phyloP scores from a whole-genome alignment of 1,140 invertebrate species.

The Anagrus nilaparvatae region DNA sequence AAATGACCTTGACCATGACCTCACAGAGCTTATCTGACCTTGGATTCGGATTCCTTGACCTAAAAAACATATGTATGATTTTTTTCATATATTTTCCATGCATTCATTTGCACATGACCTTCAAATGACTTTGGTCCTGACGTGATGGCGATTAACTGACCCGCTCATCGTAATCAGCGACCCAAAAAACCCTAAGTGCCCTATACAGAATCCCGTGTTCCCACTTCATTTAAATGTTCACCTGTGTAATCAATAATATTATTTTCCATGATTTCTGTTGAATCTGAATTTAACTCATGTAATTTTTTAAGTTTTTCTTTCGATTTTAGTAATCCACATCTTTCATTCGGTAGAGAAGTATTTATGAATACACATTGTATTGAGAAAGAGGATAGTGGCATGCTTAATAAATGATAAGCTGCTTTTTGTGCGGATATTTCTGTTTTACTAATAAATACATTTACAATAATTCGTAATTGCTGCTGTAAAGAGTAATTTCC shows the following conservation, averaged over 20 bases:
- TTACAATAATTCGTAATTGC: constrained; percentile 6
- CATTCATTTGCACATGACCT: no score
- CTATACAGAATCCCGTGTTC: no score
- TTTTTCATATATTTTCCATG: no score
- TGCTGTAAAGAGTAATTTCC: constrained; percentile 7
- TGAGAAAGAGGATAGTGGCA: neutral
- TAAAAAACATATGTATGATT: no score
- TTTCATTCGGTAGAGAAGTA: constrained; percentile 1
- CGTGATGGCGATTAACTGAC: no score
- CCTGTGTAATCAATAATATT: neutral
- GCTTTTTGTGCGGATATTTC: constrained; percentile 7
- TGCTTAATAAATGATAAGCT: constrained; percentile 1
- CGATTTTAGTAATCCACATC: constrained; percentile 6
- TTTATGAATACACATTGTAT: constrained; percentile 6
- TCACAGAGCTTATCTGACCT: no score
- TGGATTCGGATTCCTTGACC: no score
- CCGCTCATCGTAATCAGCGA: no score
- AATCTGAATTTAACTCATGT: neutral
- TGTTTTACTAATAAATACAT: constrained; percentile 3
- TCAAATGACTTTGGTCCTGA: no score
- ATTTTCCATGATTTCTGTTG: neutral
- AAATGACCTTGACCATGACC: no score
- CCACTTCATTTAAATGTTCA: no score
- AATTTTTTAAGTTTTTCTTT: neutral
- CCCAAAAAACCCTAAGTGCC: no score